A percentile compares a stretch with the other conserved stretches of the same genome.
These are phyloP conservation scores for Harpagoxenus sublaevis DNA, from an alignment of 2,888 invertebrate species.

Conservation along the genomic window DNA sequence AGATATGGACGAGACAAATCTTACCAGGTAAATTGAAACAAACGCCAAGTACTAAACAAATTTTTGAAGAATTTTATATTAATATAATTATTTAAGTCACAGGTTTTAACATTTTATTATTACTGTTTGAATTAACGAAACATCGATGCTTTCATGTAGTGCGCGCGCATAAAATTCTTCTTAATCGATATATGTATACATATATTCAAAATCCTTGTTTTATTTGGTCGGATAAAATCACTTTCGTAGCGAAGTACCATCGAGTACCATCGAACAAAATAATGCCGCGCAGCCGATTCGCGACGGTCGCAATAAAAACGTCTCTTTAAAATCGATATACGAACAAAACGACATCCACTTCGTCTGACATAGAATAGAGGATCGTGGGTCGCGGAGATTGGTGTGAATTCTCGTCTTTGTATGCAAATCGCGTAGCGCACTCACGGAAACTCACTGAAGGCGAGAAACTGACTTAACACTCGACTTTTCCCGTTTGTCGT, in stretches of 20 bases:
- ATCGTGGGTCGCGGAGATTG: neutral
- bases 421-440: constrained; percentile 73
- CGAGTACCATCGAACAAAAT: constrained; percentile 26
- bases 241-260: neutral
- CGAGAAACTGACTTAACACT: constrained; percentile 67
- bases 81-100: neutral
- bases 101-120: neutral
- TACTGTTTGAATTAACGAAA: neutral
- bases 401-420: constrained; percentile 68
- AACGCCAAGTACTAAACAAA: neutral
- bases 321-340: constrained; percentile 51
- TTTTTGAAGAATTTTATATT: neutral
- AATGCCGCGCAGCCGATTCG: constrained; percentile 24
- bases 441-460: constrained; percentile 59
- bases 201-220: constrained; percentile 1
- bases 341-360: constrained; percentile 41
- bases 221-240: neutral
- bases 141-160: neutral
- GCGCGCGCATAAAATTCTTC: neutral
- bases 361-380: neutral
- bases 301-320: constrained; percentile 36
- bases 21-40: neutral
- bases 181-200: neutral
- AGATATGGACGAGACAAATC: neutral
- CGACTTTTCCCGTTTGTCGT: constrained; percentile 57